Base-by-base conservation (phyloP, 2,797 vertebrate species). In the Chloroceryle amazona region DNA sequence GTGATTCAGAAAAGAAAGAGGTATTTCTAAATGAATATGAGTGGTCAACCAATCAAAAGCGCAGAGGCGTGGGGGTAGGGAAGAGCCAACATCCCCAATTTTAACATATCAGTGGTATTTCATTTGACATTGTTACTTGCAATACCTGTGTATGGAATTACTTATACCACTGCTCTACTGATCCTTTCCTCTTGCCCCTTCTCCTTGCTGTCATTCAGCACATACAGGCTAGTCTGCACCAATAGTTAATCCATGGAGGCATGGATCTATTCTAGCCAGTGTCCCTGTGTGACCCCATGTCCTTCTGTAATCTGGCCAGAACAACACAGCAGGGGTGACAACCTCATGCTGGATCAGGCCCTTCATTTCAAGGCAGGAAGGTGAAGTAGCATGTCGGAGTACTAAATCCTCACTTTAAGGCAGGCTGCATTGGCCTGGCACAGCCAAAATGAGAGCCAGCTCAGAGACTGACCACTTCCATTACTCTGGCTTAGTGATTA, bases 11-110 rank as follows among this genome's bases (percentile, higher is more conserved):
- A 83, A 46, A 78, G 31, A 82, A 67, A 46, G 23, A 61, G 5
- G 26, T 41, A 33, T 68, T 86, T 93, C 39, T 61, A 89, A 85
- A 88, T 31, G 37, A 78, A 67, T n/a, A 17, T 5, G 3, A 51
- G 11, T 22, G 6, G 33, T 74, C 68, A 90, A 25, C 17, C 39
- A 65, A 39, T 57, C 13, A 73, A 86, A 75, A 29, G 37, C 31
- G 9, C 3, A 6, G 8, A 11, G 39, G 11, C 15, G 5, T 9
- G 19, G 11, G 15, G 39, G 6, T 17, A 7, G 3, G 11, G 4
- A 21, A n/a, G 7, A 52, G 3, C 6, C 41, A 75, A 80, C 13
- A 54, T 9, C 3, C 20, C 18, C 26, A 72, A 8, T 14, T 60
- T 76, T 17, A n/a, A 42, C 17, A 11, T 55, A 19, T 26, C 33